These are phyloP conservation scores for Caenorhabditis plicata DNA, from an alignment of 2,888 invertebrate species.

Conservation along the genomic window DNA sequence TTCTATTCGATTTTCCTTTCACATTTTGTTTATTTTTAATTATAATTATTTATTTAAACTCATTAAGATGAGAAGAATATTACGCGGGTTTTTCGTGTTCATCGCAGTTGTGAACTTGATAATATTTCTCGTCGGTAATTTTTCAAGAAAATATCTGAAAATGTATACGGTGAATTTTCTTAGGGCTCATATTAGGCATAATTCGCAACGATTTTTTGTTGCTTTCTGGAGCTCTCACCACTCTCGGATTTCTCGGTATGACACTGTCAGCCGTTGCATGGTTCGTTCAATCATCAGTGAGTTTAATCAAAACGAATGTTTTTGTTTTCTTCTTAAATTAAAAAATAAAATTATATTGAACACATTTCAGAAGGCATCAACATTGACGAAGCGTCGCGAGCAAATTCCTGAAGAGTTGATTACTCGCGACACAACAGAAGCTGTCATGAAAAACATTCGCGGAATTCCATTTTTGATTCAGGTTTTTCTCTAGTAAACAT, in stretches of 20 bases:
- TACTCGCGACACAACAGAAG: constrained; percentile 53
- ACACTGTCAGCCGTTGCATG: constrained; percentile 41
- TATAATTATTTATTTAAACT: too few relatives aligned
- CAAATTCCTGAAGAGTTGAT: constrained; percentile 36
- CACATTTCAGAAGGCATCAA: constrained; percentile 18
- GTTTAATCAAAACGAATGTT: too few relatives aligned
- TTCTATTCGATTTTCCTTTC: too few relatives aligned
- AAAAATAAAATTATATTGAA: neutral
- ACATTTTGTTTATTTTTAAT: constrained; percentile 11
- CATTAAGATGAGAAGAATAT: constrained; percentile 22
- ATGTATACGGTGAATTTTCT: neutral
- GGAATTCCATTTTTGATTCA: constrained; percentile 63
- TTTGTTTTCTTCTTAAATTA: too few relatives aligned
- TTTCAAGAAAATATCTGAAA: neutral
- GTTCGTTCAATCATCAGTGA: constrained; percentile 41
- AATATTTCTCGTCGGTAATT: constrained; percentile 32
- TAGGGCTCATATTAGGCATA: constrained; percentile 40
- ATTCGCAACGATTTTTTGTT: constrained; percentile 39
- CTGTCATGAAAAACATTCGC: constrained; percentile 57
- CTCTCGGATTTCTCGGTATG: constrained; percentile 45
- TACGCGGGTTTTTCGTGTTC: constrained; percentile 26
- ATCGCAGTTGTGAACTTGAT: constrained; percentile 23
- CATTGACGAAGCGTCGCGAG: constrained; percentile 22
- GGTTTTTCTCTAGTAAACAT: constrained; percentile 28
- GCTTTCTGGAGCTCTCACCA: constrained; percentile 34